Base-by-base conservation (phyloP, 1,140 invertebrate species). In the Lepidurus couesii region DNA sequence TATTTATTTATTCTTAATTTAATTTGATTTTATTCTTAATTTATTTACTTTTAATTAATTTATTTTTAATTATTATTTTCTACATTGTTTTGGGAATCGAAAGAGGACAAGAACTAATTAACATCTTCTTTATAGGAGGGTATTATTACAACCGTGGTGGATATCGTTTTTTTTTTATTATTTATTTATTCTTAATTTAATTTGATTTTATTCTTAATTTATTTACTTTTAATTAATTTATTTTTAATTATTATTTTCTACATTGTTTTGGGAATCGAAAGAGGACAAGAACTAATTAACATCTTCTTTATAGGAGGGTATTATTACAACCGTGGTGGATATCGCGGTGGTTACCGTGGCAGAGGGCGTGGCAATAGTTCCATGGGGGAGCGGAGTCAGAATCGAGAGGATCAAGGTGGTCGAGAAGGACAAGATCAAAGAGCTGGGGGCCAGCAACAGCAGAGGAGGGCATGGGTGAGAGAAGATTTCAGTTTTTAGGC, bases 361-460 rank as follows among this genome's bases (percentile, higher is more conserved):
- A 65, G 53, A 16, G 53, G 53, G 5, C 53, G 53, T 16, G 53
- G 53, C 13, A 65, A 65, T 65, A 65, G 53, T 21, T 13, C 8
- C 53, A 7, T 21, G 13, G 53, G 53, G 5, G 53, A 65, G 6
- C 16, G 53, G 53, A 65, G 21, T 21, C 53, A 65, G 21, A 65
- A 21, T 65, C 16, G 53, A 21, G 76, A 65, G 0, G 76, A 65
- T 4, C 65, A 78, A 34, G 65, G 74, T 44, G 53, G 21, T 45
- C 74, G 44, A 16, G 74, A 75, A 26, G 78, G 73, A 44, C 42
- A 78, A 24, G 53, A 78, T 34, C 47, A 74, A 73, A 53, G 78
- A 3, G 74, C 74, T 7, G 79, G 78, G 47, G 78, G 79, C n/a
- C 34, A 77, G 43, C 77, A 75, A 73, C 78, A 77, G 45, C 76